These are phyloP conservation scores for Astreopora myriophthalma DNA, from an alignment of 64 coral and sea anemone genomes.

Conservation along the genomic window DNA sequence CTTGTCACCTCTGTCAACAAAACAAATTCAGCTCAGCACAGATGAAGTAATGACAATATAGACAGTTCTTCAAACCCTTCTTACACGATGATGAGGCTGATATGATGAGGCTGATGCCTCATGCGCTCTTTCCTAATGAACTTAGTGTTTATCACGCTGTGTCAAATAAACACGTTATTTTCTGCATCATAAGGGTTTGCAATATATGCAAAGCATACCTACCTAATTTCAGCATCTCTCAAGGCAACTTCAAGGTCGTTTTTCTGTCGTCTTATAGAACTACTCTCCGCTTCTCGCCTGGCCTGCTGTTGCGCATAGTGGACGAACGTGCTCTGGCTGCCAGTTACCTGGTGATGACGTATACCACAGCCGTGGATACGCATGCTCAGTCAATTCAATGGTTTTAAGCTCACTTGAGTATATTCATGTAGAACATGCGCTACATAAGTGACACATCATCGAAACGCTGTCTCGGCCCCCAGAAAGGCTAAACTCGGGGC, in stretches of 20 bases:
- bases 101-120: too few relatives aligned
- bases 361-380: background rate
- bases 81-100: too few relatives aligned
- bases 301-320: constrained; percentile 97
- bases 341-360: constrained; percentile 37
- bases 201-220: background rate
- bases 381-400: background rate
- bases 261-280: constrained; percentile 67
- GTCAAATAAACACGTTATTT: background rate
- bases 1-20: constrained; percentile 65
- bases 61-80: too few relatives aligned
- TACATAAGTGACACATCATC: too few relatives aligned
- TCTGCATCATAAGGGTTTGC: background rate
- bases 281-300: constrained; percentile 85
- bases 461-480: too few relatives aligned
- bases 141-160: too few relatives aligned
- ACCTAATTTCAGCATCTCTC: constrained; percentile 63
- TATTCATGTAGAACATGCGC: too few relatives aligned
- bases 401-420: too few relatives aligned
- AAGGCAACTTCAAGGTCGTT: constrained; percentile 81
- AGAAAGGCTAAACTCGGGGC: too few relatives aligned
- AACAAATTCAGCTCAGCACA: background rate
- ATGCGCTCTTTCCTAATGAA: too few relatives aligned
- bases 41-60: too few relatives aligned
- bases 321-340: constrained; percentile 70